Evolutionary conservation across 2,797 vertebrate species (phyloP).

Genomic region (Halcyon smyrnensis): DNA sequence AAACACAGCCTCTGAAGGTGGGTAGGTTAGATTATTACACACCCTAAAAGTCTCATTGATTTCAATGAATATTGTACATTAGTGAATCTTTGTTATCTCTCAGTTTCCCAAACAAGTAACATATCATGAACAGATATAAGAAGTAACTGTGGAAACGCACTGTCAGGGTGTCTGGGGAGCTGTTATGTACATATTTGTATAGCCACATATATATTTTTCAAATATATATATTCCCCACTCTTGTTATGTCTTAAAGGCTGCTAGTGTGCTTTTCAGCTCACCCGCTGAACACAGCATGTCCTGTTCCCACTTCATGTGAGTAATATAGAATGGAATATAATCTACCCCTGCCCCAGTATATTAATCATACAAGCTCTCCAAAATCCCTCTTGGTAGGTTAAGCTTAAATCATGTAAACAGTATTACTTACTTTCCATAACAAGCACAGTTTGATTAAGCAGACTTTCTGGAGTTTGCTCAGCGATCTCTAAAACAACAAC

Average conservation of each 20-base stretch:
- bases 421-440: conserved; percentile 88
- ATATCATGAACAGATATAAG: background rate
- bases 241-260: background rate
- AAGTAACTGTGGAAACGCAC: background rate
- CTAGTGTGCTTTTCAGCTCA: background rate
- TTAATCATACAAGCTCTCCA: background rate
- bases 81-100: background rate
- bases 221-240: background rate
- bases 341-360: background rate
- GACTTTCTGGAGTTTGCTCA: conserved; percentile 80
- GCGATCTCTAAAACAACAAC: conserved; percentile 81
- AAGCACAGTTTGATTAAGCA: conserved; percentile 81
- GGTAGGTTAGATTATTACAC: background rate
- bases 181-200: background rate
- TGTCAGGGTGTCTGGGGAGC: background rate
- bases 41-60: background rate
- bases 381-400: background rate
- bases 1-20: background rate
- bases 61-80: background rate
- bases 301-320: background rate
- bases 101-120: background rate
- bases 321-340: background rate
- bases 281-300: background rate
- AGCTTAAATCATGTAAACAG: background rate
- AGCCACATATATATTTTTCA: background rate